Conservation (phyloP, 2,888 invertebrate species). For the Yponomeuta malinellus region DNA sequence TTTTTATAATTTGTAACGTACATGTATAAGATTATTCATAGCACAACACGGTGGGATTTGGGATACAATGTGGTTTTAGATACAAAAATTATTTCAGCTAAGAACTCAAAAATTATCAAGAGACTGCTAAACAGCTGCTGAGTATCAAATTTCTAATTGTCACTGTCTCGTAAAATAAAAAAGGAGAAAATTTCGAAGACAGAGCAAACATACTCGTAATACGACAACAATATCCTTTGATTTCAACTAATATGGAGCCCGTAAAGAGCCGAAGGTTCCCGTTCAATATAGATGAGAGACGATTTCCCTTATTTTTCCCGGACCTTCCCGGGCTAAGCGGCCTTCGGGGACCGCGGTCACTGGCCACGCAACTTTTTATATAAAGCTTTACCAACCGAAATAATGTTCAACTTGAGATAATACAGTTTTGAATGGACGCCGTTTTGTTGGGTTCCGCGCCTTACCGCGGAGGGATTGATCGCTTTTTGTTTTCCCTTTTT, state of each 20-base stretch:
- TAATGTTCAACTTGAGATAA: conserved; percentile 43
- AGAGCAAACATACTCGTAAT: neutral
- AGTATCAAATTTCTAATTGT: no score
- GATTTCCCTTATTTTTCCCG: conserved; percentile 54
- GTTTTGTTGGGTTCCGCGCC: conserved; percentile 23
- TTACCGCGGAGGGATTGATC: conserved; percentile 23
- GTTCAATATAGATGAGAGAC: conserved; percentile 65
- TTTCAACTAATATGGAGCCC: conserved; percentile 15
- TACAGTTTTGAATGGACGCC: conserved; percentile 41
- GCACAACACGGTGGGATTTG: no score
- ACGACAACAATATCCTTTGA: conserved; percentile 13
- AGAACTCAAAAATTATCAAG: no score
- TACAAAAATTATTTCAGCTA: no score
- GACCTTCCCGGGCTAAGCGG: conserved; percentile 57
- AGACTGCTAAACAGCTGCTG: no score
- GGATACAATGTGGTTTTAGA: no score
- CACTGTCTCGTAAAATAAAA: neutral
- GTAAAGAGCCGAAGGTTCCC: conserved; percentile 34
- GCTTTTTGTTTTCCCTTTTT: conserved; percentile 14
- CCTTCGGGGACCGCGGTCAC: conserved; percentile 46
- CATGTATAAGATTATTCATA: no score
- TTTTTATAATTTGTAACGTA: no score
- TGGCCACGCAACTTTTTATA: conserved; percentile 46
- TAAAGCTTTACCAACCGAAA: conserved; percentile 39
- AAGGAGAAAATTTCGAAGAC: neutral